phyloP scores from a whole-genome alignment of 2,888 invertebrate species.

The Fabriciana adippe region DNA sequence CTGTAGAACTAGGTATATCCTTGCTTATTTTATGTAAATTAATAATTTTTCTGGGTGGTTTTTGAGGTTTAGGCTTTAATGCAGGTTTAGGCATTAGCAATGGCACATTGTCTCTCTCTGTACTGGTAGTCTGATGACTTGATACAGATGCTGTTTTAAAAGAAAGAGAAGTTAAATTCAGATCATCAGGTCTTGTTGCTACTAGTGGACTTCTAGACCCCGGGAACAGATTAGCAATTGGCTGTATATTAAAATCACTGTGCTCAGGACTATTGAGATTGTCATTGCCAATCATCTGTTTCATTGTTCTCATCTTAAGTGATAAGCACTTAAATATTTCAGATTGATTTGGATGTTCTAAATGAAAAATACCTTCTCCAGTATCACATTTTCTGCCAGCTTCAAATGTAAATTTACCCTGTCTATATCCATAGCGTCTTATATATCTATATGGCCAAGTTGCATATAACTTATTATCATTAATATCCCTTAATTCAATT shows the following conservation, averaged over 20 bases:
- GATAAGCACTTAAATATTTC: constrained; percentile 92
- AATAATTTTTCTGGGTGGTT: constrained; percentile 84
- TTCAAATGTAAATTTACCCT: constrained; percentile 93
- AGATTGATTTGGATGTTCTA: constrained; percentile 91
- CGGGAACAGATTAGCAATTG: constrained; percentile 89
- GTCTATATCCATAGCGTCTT: constrained; percentile 91
- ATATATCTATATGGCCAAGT: constrained; percentile 94
- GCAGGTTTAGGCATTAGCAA: constrained; percentile 81
- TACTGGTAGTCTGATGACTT: constrained; percentile 64
- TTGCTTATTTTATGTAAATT: constrained; percentile 67
- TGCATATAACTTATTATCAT: constrained; percentile 84
- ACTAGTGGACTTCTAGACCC: constrained; percentile 91
- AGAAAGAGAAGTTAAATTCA: constrained; percentile 72
- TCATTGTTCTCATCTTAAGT: constrained; percentile 93
- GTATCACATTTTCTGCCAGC: constrained; percentile 93
- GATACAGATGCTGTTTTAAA: constrained; percentile 72
- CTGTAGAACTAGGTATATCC: constrained; percentile 64
- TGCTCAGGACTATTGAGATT: constrained; percentile 85
- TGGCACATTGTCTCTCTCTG: constrained; percentile 71
- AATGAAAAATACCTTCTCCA: constrained; percentile 91
- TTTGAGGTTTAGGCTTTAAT: constrained; percentile 83
- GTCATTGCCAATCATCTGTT: constrained; percentile 89
- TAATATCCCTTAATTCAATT: constrained; percentile 87
- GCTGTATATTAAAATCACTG: constrained; percentile 87
- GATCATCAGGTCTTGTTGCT: constrained; percentile 79